Percentiles rank a stretch among this genome's conserved stretches.
Evolutionary conservation across 2,113 vertebrate genomes (phyloP).

Genomic region (Podocnemis expansa): DNA sequence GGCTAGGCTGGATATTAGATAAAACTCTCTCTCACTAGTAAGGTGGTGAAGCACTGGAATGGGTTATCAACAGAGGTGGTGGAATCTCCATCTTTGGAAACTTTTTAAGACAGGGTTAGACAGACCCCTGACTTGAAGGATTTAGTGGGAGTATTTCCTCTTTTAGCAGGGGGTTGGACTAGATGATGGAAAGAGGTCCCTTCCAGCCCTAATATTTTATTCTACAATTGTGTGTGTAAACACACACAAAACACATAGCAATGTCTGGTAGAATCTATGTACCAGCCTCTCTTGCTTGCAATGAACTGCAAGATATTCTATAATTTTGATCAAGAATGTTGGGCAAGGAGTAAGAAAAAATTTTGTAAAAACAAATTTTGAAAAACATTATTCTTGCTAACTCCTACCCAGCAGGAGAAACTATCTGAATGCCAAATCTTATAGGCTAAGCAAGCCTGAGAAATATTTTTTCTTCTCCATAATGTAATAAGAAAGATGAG

Average conservation of each 20-base stretch:
- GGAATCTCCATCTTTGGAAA: too few species aligned
- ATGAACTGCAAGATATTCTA: background rate
- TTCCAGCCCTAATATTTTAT: too few species aligned
- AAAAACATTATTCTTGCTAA: background rate
- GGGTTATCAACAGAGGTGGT: too few species aligned
- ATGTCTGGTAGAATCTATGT: background rate
- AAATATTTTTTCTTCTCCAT: conserved; percentile 1
- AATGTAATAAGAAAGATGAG: background rate
- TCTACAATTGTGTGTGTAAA: too few species aligned
- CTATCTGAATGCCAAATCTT: background rate
- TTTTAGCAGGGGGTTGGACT: too few species aligned
- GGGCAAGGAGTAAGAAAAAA: background rate
- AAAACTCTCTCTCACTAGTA: too few species aligned
- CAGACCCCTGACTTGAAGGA: too few species aligned
- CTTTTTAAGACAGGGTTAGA: too few species aligned
- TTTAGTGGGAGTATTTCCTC: too few species aligned
- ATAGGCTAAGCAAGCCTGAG: conserved; percentile 13
- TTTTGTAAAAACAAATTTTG: background rate
- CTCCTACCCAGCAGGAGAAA: background rate
- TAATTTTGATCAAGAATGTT: background rate
- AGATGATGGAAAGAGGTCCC: too few species aligned
- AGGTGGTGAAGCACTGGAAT: too few species aligned
- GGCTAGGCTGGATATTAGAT: too few species aligned
- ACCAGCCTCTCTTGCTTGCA: background rate
- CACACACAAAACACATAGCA: background rate